Evolutionary conservation across 2,113 vertebrate species (phyloP).

Genomic region (Myocastor coypus): DNA sequence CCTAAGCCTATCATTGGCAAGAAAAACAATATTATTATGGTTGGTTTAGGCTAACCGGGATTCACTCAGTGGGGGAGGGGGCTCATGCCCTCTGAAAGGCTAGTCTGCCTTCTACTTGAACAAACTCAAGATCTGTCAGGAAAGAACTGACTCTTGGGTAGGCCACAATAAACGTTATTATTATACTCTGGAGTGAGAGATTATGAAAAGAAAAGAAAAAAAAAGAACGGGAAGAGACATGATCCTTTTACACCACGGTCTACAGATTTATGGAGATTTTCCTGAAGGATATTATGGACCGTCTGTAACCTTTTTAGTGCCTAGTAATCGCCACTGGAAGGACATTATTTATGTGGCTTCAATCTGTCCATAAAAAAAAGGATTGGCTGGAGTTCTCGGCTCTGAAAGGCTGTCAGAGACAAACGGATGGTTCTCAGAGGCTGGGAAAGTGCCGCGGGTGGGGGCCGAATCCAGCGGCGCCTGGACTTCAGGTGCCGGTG

Average conservation of each 20-base stretch:
- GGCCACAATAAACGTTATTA: neutral
- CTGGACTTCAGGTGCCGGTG: neutral
- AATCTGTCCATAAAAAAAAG: slow-evolving; percentile 51
- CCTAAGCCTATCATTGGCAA: slow-evolving; percentile 5
- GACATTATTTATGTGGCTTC: slow-evolving; percentile 22
- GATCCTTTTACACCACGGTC: neutral
- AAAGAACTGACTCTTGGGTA: neutral
- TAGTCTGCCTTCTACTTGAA: neutral
- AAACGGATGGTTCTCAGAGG: neutral
- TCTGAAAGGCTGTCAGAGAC: slow-evolving; percentile 16
- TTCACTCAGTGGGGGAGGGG: neutral
- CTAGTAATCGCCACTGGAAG: slow-evolving; percentile 21
- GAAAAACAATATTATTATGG: neutral
- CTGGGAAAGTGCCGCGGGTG: neutral
- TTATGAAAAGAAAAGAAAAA: neutral
- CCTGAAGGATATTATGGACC: slow-evolving; percentile 15
- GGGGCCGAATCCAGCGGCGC: neutral
- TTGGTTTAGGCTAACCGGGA: neutral
- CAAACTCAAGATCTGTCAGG: neutral
- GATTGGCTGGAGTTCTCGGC: neutral
- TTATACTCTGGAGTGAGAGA: neutral
- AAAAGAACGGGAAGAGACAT: neutral
- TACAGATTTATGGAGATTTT: slow-evolving; percentile 55
- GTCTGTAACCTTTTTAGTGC: slow-evolving; percentile 35
- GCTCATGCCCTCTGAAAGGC: neutral